phyloP scores from a whole-genome alignment of 2,113 vertebrate genomes.

The Psophia crepitans region DNA sequence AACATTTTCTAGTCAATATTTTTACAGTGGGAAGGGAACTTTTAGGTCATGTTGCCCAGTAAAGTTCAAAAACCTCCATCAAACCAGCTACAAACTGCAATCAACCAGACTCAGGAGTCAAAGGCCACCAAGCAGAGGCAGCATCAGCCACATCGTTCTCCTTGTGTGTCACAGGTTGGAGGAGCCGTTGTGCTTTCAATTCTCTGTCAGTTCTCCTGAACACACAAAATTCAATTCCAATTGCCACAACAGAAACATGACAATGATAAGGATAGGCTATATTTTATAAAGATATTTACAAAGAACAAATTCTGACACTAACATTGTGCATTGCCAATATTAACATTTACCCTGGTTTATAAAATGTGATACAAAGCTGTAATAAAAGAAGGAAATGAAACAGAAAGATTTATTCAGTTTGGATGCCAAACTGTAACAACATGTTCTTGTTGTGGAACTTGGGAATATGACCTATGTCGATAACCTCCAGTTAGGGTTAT shows the following conservation, averaged over 20 bases:
- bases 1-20: background rate
- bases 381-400: conserved; percentile 40
- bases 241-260: background rate
- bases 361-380: background rate
- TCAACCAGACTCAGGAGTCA: background rate
- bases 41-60: background rate
- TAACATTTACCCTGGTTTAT: conserved; percentile 21
- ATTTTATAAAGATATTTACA: conserved; percentile 47
- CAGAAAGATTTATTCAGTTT: conserved; percentile 36
- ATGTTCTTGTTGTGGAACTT: conserved; percentile 52
- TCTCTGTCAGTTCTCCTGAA: background rate
- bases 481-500: conserved; percentile 25
- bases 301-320: conserved; percentile 28
- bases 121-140: background rate
- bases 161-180: background rate
- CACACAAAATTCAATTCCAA: background rate
- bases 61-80: background rate
- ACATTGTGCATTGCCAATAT: background rate
- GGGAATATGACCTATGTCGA: conserved; percentile 36
- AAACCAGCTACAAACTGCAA: background rate
- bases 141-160: background rate
- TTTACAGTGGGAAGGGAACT: background rate
- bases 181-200: background rate
- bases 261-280: background rate
- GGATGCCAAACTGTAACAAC: conserved; percentile 34